phyloP scores from a whole-genome alignment of 1,140 invertebrate species.

The Drosophila eugracilis region DNA sequence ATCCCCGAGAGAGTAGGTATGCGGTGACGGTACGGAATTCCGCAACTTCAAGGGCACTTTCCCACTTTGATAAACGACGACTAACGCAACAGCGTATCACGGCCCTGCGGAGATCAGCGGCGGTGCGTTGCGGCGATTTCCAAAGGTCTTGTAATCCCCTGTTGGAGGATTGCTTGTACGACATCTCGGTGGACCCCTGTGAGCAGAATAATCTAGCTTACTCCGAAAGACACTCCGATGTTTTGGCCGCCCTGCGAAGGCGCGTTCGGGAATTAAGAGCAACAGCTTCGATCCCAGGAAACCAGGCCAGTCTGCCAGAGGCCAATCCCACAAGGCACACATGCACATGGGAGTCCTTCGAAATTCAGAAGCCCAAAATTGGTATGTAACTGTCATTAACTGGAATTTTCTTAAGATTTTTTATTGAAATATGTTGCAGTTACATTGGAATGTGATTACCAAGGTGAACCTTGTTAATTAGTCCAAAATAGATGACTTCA shows the following conservation, averaged over 20 bases:
- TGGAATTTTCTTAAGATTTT: neutral
- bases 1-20: slow-evolving; percentile 82
- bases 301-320: slow-evolving; percentile 24
- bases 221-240: slow-evolving; percentile 32
- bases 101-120: slow-evolving; percentile 84
- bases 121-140: slow-evolving; percentile 77
- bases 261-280: slow-evolving; percentile 36
- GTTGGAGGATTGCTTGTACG: slow-evolving; percentile 89
- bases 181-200: slow-evolving; percentile 91
- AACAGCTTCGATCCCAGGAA: slow-evolving; percentile 38
- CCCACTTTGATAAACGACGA: slow-evolving; percentile 43
- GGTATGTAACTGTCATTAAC: slow-evolving; percentile 23
- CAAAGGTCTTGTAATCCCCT: slow-evolving; percentile 83
- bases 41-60: slow-evolving; percentile 55
- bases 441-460: slow-evolving; percentile 44
- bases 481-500: neutral
- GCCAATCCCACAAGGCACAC: slow-evolving; percentile 60
- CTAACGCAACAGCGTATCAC: slow-evolving; percentile 71
- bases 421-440: slow-evolving; percentile 24
- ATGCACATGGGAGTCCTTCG: slow-evolving; percentile 65
- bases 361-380: slow-evolving; percentile 11
- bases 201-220: slow-evolving; percentile 89
- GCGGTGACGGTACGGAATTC: slow-evolving; percentile 85
- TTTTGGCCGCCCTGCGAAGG: slow-evolving; percentile 48
- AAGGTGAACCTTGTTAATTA: slow-evolving; percentile 46